Evolutionary conservation across 2,888 invertebrate species (phyloP), one percentile per base, ranked within the genome.

Genomic region (Stomorhina lunata): DNA sequence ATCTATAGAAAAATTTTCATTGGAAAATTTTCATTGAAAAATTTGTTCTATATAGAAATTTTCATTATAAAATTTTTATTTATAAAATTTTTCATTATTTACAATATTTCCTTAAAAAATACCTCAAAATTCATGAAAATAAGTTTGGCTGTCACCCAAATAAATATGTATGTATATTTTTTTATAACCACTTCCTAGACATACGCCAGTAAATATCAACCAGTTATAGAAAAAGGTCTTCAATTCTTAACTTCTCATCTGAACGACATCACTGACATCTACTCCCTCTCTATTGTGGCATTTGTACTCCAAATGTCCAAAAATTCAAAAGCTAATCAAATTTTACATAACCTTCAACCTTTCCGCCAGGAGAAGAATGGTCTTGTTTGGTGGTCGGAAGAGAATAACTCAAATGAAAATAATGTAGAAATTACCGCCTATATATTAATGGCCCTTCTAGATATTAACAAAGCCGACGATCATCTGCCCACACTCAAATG

Each of bases 371-470:
- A 83, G 43, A 90, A 37, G 1, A 2, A 65, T 92, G 68, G 92
- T 86, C 94, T 45, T 92, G 94, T 95, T 86, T 97, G 96, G 95
- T 98, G 97, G 97, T 94, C 94, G 50, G 95, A 95, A 84, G 89
- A 91, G 1, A 88, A 91, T 0, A 87, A 90, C 48, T 86, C 88
- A 2, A 92, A 93, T 81, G 94, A 96, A 55, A 93, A 95, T 0
- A 86, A 88, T 85, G 92, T 98, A 4, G 96, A 96, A 90, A 96
- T 96, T 86, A 97, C 98, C 0, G 94, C 97, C 0, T 98, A 98
- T 91, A 96, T 95, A 15, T 92, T 98, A 72, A 92, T 97, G 76
- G 94, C 96, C 0, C 86, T 94, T 29, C 92, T 92, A 84, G 88
- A 63, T 7, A 93, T 55, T 4, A 48, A 10, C 2, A 15, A 55